Evolutionary conservation across 2,888 invertebrate genomes (phyloP).

Genomic region (Kuschelorhynchus macadamiae): DNA sequence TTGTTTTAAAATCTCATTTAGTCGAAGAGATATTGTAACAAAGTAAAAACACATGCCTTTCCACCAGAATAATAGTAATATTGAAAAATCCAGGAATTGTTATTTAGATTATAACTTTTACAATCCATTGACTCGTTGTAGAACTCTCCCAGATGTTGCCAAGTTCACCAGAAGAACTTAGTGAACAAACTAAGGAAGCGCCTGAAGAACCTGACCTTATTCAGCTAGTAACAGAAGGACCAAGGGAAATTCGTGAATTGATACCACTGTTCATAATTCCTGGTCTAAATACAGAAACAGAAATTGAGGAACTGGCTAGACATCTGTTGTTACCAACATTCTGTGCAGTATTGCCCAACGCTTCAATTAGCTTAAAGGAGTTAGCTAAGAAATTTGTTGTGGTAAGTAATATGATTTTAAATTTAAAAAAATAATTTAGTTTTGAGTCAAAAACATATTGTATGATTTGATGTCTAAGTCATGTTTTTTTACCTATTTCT

Average conservation of each 20-base stretch:
- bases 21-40: too few species aligned
- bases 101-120: too few species aligned
- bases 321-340: constrained; percentile 66
- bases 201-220: constrained; percentile 61
- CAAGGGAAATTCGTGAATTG: constrained; percentile 63
- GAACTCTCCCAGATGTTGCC: constrained; percentile 64
- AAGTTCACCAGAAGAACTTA: constrained; percentile 59
- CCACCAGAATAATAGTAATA: too few species aligned
- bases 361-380: constrained; percentile 56
- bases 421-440: too few species aligned
- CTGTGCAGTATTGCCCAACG: constrained; percentile 63
- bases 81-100: too few species aligned
- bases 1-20: too few species aligned
- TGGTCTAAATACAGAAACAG: constrained; percentile 62
- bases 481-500: too few species aligned
- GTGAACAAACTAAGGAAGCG: constrained; percentile 55
- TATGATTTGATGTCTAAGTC: too few species aligned
- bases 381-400: constrained; percentile 61
- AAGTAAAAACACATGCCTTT: too few species aligned
- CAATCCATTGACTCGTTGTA: too few species aligned
- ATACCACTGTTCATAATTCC: constrained; percentile 67
- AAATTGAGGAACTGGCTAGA: constrained; percentile 59
- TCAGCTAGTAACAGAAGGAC: constrained; percentile 64
- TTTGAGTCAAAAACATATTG: too few species aligned
- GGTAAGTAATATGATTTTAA: too few species aligned